These are phyloP conservation scores for Mus musculus DNA, from an alignment of 2,113 vertebrate species.

Conservation along the genomic window GRCm39 chr4:105839001-105839500, in stretches of 20 bases:
- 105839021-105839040: background rate
- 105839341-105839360: too few species aligned
- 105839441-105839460: too few species aligned
- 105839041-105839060: background rate
- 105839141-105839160: background rate
- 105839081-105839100: background rate
- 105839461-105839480: too few species aligned
- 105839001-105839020: background rate
- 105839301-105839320: background rate
- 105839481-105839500: too few species aligned
- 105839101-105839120: background rate
- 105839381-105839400: too few species aligned
- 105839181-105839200: background rate
- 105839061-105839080: background rate
- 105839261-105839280: background rate
- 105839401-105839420: too few species aligned
- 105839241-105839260: background rate
- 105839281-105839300: background rate
- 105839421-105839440: too few species aligned
- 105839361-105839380: too few species aligned
- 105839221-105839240: background rate
- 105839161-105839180: background rate
- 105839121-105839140: background rate
- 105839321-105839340: background rate
- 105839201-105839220: background rate